Base-by-base conservation (phyloP, 2,888 invertebrate species). In the Pedicia rivosa region DNA sequence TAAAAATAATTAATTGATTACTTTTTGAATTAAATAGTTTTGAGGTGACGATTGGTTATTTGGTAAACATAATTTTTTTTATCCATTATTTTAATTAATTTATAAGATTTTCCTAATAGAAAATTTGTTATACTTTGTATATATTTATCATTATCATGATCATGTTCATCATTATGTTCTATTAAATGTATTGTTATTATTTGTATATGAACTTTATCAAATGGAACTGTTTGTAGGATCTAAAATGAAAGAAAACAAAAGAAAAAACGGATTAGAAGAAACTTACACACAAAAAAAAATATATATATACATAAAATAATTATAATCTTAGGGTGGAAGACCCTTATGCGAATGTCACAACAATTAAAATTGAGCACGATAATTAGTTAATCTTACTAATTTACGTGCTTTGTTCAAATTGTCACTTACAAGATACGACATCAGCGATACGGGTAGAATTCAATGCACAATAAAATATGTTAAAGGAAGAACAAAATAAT, bases 211-310 rank as follows among this genome's bases (percentile, higher is more conserved):
- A 61, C 51, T 49, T 55, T 56, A 40, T 58, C 51, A 43, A 61
- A 61, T 41, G 60, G 60, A 47, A 61, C 47, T 44, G 60, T 61
- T 51, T 60, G 56, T 44, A 61, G 48, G 39, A 61, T 56, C 60
- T 60, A 37, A 22, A 46, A 42, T 2, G 8, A 17, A 24, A 22
- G 9, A 16, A 22, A 22, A 37, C 13, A 24, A n/a, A n/a, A n/a
- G n/a, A n/a, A n/a, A n/a, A n/a, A n/a, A n/a, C n/a, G n/a, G 20
- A n/a, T 13, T 35, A 16, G 3, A 4, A 14, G 22, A 9, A 26
- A 17, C 22, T 14, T 19, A 35, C 30, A 14, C 3, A 28, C 8
- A 5, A 35, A 16, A 35, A 17, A 16, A 13, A n/a, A 5, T 12
- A 12, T 36, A 13, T 13, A n/a, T 2, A 15, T 19, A 2, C 12